These are phyloP conservation scores for Parotocinclus haroldoi DNA, from an alignment of 2,797 vertebrate species.

Conservation along the genomic window DNA sequence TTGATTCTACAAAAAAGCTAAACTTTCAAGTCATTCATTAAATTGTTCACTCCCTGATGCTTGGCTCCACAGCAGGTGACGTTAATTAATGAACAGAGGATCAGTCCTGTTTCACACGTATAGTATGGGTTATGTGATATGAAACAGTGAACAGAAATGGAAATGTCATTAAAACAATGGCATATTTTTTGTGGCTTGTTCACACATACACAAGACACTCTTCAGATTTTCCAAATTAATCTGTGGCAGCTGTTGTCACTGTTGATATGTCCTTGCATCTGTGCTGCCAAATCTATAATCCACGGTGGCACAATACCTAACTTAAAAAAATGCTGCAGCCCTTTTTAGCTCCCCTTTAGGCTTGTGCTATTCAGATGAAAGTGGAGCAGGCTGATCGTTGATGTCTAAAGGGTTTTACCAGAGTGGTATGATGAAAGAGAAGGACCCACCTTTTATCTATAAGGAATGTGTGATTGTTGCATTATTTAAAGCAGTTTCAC, in stretches of 20 bases:
- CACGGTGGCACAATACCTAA: conserved; percentile 13
- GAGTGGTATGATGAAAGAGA: conserved; percentile 45
- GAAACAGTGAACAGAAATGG: neutral
- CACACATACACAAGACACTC: neutral
- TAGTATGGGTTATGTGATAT: no score
- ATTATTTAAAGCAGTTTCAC: conserved; percentile 23
- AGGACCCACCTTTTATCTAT: conserved; percentile 39
- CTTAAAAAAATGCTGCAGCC: conserved; percentile 25
- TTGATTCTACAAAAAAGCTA: neutral
- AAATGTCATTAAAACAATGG: neutral
- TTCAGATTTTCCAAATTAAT: conserved; percentile 26
- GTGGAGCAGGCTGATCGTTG: conserved; percentile 15
- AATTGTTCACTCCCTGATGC: neutral
- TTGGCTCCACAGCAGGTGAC: neutral
- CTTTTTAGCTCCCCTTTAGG: conserved; percentile 18
- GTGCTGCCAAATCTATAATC: conserved; percentile 21
- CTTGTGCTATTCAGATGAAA: conserved; percentile 18
- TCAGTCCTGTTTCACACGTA: neutral
- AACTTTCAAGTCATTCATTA: neutral
- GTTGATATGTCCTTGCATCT: conserved; percentile 14
- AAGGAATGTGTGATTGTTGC: conserved; percentile 33
- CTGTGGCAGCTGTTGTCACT: conserved; percentile 23
- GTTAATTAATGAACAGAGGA: neutral
- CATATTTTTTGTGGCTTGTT: conserved; percentile 12
- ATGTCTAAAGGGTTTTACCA: conserved; percentile 37